Base-by-base conservation (phyloP, 2,888 invertebrate species). In the Stenodema calcarata region DNA sequence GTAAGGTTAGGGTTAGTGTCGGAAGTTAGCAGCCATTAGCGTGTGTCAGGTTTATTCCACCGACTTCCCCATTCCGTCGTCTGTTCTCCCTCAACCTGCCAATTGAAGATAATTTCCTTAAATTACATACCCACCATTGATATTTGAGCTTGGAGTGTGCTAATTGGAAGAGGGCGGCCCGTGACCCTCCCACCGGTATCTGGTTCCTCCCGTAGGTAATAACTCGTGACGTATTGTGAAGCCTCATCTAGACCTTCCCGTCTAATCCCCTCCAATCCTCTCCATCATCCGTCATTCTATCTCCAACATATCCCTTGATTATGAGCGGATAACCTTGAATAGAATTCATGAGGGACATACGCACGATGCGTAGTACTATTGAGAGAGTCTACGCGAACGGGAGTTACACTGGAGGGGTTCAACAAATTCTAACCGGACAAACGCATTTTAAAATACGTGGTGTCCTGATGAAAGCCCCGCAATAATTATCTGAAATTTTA, bases 11-110 rank as follows among this genome's bases (percentile, higher is more conserved):
- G 23, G 23, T 62, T 2, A 4, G 62, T 62, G 62, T 11, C 27
- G n/a, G 78, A 27, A 44, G 78, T 78, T 42, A 14, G 78, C 44
- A 78, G 78, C 78, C 78, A 78, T 78, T 78, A 78, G 78, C 78
- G 78, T 78, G 78, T 23, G 78, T 78, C 78, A 27, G 75, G 42
- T 78, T 78, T 78, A 44, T 78, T 42, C 78, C 4, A 18, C 62
- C 23, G 62, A 62, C 62, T 62, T 62, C 62, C 62, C 62, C 23
- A 23, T 62, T 62, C 62, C 23, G 42, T 27, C 35, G 75, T 30
- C 75, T 75, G 35, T 75, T n/a, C n/a, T n/a, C 6, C 35, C 35
- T 44, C 78, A 78, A 18, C 78, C 27, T 78, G 41, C 78, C 78
- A 44, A 78, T 78, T 42, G 42, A 78, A 27, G 42, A 78, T 78